Conservation (phyloP, 2,113 vertebrate genomes). For the Myxocyprinus asiaticus region DNA sequence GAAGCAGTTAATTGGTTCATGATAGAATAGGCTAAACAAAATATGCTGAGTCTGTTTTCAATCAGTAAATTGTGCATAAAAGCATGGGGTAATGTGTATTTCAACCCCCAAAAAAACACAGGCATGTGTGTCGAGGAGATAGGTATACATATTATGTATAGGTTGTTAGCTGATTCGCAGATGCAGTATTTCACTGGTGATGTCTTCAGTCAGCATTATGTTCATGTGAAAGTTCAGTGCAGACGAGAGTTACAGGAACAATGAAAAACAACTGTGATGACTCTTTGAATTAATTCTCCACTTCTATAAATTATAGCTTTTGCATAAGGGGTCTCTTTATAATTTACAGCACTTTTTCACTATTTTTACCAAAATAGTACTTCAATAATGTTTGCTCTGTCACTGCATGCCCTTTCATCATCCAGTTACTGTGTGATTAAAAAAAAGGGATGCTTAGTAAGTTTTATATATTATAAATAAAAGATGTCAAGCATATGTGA, state of each 20-base stretch:
- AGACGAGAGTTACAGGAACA: too few species aligned
- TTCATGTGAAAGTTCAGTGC: too few species aligned
- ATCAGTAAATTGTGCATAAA: neutral
- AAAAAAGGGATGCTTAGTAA: neutral
- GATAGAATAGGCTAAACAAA: too few species aligned
- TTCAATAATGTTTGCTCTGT: neutral
- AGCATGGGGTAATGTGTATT: neutral
- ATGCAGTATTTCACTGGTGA: neutral
- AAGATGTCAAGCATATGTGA: constrained; percentile 10
- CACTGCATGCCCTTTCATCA: neutral
- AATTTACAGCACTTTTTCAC: too few species aligned
- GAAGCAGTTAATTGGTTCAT: neutral
- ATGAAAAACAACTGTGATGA: too few species aligned
- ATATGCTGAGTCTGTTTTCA: too few species aligned
- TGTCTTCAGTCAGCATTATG: neutral
- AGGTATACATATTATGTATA: too few species aligned
- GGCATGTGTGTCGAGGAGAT: too few species aligned
- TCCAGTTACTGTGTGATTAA: neutral
- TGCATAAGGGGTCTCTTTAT: too few species aligned
- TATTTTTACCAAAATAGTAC: neutral
- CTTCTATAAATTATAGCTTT: too few species aligned
- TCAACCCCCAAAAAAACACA: neutral
- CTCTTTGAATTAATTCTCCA: neutral
- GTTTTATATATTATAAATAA: constrained; percentile 9
- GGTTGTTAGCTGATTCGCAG: neutral